These are phyloP conservation scores for Batillaria attramentaria DNA, from an alignment of 1,140 invertebrate species.

Conservation along the genomic window DNA sequence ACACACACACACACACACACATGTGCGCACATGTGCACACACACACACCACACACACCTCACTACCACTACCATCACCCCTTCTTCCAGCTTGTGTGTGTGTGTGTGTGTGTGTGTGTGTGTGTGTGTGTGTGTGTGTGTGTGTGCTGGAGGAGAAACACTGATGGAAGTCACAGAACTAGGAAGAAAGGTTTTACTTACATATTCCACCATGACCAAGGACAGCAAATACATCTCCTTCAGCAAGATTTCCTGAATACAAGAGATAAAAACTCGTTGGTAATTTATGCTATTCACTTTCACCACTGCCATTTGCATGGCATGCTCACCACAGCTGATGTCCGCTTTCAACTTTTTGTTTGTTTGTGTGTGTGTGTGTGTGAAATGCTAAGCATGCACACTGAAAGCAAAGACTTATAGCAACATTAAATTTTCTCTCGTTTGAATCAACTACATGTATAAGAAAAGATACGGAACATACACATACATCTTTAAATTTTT, in stretches of 20 bases:
- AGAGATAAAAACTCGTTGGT: too few species aligned
- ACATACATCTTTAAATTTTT: background rate
- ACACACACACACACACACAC: background rate
- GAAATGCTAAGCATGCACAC: background rate
- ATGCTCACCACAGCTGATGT: too few species aligned
- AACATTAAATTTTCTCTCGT: background rate
- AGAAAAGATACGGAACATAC: background rate
- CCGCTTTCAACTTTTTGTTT: too few species aligned
- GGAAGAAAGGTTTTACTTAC: slow-evolving; percentile 32
- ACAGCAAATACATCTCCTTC: slow-evolving; percentile 61
- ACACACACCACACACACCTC: background rate
- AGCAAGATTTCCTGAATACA: slow-evolving; percentile 42
- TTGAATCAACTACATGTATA: background rate
- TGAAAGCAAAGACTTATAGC: background rate
- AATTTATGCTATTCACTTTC: too few species aligned
- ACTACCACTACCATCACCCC: too few species aligned
- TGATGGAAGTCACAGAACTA: too few species aligned
- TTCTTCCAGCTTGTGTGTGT: too few species aligned
- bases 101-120: too few species aligned
- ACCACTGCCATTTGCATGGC: too few species aligned
- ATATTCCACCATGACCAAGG: slow-evolving; percentile 51
- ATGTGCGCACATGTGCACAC: background rate
- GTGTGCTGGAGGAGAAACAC: background rate
- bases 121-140: too few species aligned
- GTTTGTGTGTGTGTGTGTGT: background rate